A percentile compares a stretch with the other conserved stretches of the same genome.
Conservation (phyloP, 2,888 invertebrate species). For the Pristionchus maxplancki region DNA sequence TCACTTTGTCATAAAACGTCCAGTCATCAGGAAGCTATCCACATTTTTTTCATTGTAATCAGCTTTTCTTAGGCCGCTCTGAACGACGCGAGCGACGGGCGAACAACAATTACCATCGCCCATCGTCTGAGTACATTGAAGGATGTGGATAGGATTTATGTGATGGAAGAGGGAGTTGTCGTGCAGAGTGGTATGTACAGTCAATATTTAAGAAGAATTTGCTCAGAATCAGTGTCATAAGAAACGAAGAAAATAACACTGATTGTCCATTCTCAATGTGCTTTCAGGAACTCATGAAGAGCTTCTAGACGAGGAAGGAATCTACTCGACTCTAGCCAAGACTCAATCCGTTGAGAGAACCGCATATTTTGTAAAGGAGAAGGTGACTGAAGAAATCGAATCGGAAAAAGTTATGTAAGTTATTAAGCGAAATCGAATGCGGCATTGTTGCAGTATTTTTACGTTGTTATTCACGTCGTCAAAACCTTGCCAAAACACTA, state of each 20-base stretch:
- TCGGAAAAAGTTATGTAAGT: background rate
- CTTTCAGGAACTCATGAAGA: constrained; percentile 62
- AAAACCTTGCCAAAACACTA: background rate
- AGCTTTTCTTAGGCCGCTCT: constrained; percentile 59
- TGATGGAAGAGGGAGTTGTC: constrained; percentile 57
- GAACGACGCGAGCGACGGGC: constrained; percentile 60
- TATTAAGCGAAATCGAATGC: too few relatives aligned
- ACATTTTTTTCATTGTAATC: background rate
- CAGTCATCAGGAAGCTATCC: too few relatives aligned
- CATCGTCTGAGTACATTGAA: constrained; percentile 69
- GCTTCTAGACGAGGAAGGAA: constrained; percentile 60
- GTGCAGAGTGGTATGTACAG: background rate
- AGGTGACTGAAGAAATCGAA: background rate
- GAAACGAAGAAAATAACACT: too few relatives aligned
- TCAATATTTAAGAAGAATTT: too few relatives aligned
- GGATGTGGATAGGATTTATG: constrained; percentile 59
- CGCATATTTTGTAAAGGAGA: background rate
- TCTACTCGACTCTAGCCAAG: constrained; percentile 62
- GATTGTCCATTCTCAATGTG: background rate
- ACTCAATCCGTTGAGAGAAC: constrained; percentile 50
- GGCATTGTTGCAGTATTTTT: too few relatives aligned
- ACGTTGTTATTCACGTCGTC: too few relatives aligned
- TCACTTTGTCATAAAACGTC: too few relatives aligned
- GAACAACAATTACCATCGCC: constrained; percentile 67
- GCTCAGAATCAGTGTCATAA: too few relatives aligned